A percentile compares a stretch with the other conserved stretches of the same genome.
Evolutionary conservation across 1,140 invertebrate genomes (phyloP).

Genomic region (Coptotermes formosanus): DNA sequence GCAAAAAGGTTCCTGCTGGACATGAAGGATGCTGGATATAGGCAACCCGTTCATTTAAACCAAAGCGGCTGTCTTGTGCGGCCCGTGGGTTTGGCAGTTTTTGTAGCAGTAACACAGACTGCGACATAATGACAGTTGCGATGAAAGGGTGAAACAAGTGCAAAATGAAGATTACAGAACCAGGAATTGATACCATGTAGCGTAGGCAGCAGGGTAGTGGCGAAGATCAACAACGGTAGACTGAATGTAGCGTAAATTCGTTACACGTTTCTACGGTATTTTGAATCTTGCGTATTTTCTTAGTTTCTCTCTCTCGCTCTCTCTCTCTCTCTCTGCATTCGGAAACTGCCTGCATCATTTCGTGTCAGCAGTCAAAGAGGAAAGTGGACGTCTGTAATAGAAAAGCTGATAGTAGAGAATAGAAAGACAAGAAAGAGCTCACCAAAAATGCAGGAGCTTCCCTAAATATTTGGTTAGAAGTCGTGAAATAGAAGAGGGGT

Average conservation of each 20-base stretch:
- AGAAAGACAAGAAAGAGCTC: not conserved
- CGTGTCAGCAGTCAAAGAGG: not conserved
- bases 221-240: too few relatives aligned
- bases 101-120: too few relatives aligned
- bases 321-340: not conserved
- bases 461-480: conserved; percentile 17
- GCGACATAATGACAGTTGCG: too few relatives aligned
- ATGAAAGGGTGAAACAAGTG: too few relatives aligned
- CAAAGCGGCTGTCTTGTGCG: not conserved
- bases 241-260: not conserved
- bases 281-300: not conserved
- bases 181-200: too few relatives aligned
- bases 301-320: not conserved
- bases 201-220: too few relatives aligned
- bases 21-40: not conserved
- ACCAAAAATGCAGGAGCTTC: conserved; percentile 10
- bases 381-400: not conserved
- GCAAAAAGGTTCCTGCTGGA: not conserved
- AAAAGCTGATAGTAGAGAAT: not conserved
- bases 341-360: not conserved
- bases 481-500: conserved; percentile 1
- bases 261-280: not conserved
- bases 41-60: not conserved
- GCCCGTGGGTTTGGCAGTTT: too few relatives aligned
- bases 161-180: too few relatives aligned